phyloP scores from a whole-genome alignment of 2,888 invertebrate species.

The Sepioteuthis lessoniana region DNA sequence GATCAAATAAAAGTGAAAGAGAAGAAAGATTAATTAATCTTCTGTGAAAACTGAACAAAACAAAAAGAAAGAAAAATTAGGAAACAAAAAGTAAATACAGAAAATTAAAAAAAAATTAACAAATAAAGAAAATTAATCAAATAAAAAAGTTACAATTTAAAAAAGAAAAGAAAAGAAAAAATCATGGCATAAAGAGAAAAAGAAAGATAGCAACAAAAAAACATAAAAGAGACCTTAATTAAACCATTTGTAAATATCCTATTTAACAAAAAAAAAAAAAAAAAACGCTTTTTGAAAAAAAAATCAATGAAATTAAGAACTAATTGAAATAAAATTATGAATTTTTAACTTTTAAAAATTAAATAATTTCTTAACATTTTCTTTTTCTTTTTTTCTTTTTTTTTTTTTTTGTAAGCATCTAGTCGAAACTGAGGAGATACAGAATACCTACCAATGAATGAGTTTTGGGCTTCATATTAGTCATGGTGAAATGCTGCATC shows the following conservation, averaged over 20 bases:
- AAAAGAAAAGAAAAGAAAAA: background rate
- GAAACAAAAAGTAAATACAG: background rate
- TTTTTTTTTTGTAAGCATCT: background rate
- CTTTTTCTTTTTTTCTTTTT: background rate
- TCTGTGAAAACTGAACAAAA: constrained; percentile 33
- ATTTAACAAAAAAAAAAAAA: background rate
- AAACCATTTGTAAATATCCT: background rate
- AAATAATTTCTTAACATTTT: background rate
- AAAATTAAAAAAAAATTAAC: background rate
- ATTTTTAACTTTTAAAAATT: background rate
- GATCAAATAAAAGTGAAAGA: background rate
- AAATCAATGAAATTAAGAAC: background rate
- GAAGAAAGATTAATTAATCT: constrained; percentile 8
- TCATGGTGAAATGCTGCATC: constrained; percentile 41
- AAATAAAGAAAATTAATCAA: background rate
- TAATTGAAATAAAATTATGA: background rate
- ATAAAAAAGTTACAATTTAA: background rate
- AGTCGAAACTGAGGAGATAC: background rate
- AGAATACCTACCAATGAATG: constrained; percentile 40
- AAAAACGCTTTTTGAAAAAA: too few relatives aligned
- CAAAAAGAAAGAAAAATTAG: background rate
- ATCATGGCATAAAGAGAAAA: background rate
- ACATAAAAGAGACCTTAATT: background rate
- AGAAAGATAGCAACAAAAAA: background rate
- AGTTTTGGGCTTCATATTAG: background rate